Percentiles rank a stretch among this genome's conserved stretches.
phyloP scores from a whole-genome alignment of 2,797 vertebrate genomes.

The Austrolebias charrua region DNA sequence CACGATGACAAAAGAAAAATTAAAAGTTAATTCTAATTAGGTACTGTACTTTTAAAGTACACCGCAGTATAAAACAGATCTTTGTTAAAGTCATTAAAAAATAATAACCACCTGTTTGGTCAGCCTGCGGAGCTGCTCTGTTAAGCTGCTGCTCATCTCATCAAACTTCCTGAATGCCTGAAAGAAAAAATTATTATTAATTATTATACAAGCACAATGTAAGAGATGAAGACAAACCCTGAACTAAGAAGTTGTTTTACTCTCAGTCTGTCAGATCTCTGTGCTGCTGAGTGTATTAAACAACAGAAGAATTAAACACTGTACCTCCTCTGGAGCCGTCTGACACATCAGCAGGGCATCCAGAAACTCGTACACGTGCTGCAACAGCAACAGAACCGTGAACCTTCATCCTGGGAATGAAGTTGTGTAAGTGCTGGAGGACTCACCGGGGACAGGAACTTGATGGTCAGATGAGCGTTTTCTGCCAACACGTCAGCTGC shows the following conservation, averaged over 20 bases:
- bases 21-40: too few relatives aligned
- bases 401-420: too few relatives aligned
- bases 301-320: not conserved
- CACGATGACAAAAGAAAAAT: too few relatives aligned
- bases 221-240: not conserved
- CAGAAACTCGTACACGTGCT: slow-evolving; percentile 93
- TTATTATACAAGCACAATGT: not conserved
- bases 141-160: slow-evolving; percentile 84
- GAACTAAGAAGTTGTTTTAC: too few relatives aligned
- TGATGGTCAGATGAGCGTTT: slow-evolving; percentile 94
- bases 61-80: not conserved
- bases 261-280: too few relatives aligned
- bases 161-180: slow-evolving; percentile 92
- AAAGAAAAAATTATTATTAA: not conserved
- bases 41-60: not conserved
- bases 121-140: slow-evolving; percentile 87
- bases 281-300: too few relatives aligned
- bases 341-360: slow-evolving; percentile 92
- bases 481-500: slow-evolving; percentile 95
- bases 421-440: too few relatives aligned
- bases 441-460: slow-evolving; percentile 87
- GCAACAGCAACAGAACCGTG: slow-evolving; percentile 6
- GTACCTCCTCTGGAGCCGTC: slow-evolving; percentile 91
- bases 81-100: not conserved
- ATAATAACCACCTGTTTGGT: slow-evolving; percentile 81